Evolutionary conservation across 2,113 vertebrate species (phyloP), one percentile per base, ranked within the genome.

Genomic region (Gobio gobio): DNA sequence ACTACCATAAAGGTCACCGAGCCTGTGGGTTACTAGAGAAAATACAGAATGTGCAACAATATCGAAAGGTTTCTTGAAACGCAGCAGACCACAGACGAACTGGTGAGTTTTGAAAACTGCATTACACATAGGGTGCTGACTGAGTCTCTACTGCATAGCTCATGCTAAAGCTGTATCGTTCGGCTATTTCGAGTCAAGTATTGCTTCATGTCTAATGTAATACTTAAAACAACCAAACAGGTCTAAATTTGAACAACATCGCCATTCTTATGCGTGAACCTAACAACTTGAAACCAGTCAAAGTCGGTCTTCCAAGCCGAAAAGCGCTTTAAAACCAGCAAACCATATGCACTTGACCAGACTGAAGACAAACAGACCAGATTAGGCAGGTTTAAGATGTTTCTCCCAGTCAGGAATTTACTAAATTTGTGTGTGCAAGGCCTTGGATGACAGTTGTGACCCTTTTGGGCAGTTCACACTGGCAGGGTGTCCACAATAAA

Each of bases 101-200:
- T 20, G 16, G 45, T 33, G n/a, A 54, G 24, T 20, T 9, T 88
- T 88, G 86, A 90, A 29, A 89, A 86, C 88, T 77, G 59, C 84
- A 85, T 84, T 84, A 78, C 77, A 88, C 79, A 90, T 91, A 85
- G 89, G 90, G 89, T 78, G 79, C 40, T 45, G 45, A 49, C 40
- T 78, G 86, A 36, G 70, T 85, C 87, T 86, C 91, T 89, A 93
- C 94, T 95, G 94, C 93, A 95, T 95, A 94, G 93, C 90, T 91
- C 85, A 91, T 68, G 76, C 89, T 89, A 87, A 89, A 85, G 91
- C 87, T 82, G 88, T 82, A 75, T 40, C 16, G 68, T 85, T 89
- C 85, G 85, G 90, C 64, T 90, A 54, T 85, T 86, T 82, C 74
- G 82, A 86, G 86, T 83, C 20, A 85, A 83, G 82, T 93, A 94